Evolutionary conservation across 2,888 invertebrate species (phyloP), one percentile per base, ranked within the genome.

Genomic region (Lamellibrachia columna): DNA sequence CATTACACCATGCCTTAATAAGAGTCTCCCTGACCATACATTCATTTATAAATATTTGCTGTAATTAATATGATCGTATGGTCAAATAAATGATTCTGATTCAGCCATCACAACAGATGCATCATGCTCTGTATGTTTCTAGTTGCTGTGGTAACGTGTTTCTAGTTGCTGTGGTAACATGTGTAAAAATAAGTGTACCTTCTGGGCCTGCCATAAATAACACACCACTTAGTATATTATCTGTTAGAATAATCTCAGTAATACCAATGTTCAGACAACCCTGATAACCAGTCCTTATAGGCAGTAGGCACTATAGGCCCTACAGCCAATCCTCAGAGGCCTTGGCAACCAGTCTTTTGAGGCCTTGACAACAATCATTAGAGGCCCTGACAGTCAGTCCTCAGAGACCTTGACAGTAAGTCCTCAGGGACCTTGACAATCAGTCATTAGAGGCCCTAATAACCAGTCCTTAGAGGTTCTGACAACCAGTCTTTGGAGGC

Each of bases 61-160:
- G 40, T 1, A 40, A 40, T 40, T 40, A 40, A 40, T 40, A 40
- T 40, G 40, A 40, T 40, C 40, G 40, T 40, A 40, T 40, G 40
- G 40, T 40, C 40, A 40, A 40, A 40, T 40, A 40, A 40, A 40
- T 40, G 40, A 40, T 40, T 40, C 40, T 40, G 40, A 40, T 40
- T 40, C 40, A 40, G 11, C 6, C 22, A 75, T 15, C n/a, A 4
- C 75, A 75, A 75, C 75, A 75, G n/a, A 22, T 22, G n/a, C 75
- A 75, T 22, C 75, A 15, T 75, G 22, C 22, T 22, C 4, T 75
- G 75, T 75, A 22, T 75, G 75, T 75, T 75, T 75, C 75, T 75
- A 75, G 75, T 75, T 75, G 75, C 75, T 22, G n/a, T 22, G 75
- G 75, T 75, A 75, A 75, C 75, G 75, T 75, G 75, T 75, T 75